These are phyloP conservation scores for Papilio gigon DNA, from an alignment of 2,888 invertebrate species.

Conservation along the genomic window DNA sequence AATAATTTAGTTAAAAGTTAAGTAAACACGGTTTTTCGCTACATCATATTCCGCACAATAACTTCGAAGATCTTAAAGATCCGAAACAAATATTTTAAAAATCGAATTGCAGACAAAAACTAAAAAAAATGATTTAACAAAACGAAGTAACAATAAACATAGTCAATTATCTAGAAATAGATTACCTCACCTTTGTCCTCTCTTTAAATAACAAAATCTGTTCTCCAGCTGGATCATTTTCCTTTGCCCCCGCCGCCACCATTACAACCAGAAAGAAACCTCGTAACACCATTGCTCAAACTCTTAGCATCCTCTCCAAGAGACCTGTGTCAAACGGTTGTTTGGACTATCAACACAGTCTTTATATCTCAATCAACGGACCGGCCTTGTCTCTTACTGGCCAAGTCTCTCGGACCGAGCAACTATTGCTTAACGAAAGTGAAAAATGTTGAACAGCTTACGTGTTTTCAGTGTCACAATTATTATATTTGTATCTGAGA, in stretches of 20 bases:
- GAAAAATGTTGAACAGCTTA: slow-evolving; percentile 43
- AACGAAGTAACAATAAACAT: too few species aligned
- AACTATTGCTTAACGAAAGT: slow-evolving; percentile 43
- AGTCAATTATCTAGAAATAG: too few species aligned
- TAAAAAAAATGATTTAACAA: neutral
- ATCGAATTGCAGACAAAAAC: neutral
- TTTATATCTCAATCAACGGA: slow-evolving; percentile 47
- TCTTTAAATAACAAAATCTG: slow-evolving; percentile 62
- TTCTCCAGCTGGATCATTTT: slow-evolving; percentile 55
- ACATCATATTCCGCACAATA: too few species aligned
- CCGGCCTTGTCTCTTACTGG: slow-evolving; percentile 47
- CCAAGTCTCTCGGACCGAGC: slow-evolving; percentile 41
- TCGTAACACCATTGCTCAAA: slow-evolving; percentile 42
- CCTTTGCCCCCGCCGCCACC: slow-evolving; percentile 45
- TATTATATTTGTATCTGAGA: slow-evolving; percentile 37
- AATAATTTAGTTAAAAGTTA: too few species aligned
- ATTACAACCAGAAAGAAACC: slow-evolving; percentile 43
- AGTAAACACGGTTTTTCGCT: too few species aligned
- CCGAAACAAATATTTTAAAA: too few species aligned
- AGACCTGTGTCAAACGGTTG: slow-evolving; percentile 30
- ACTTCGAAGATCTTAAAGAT: too few species aligned
- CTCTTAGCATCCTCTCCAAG: slow-evolving; percentile 36
- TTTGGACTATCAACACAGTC: slow-evolving; percentile 36
- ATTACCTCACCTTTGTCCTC: slow-evolving; percentile 57
- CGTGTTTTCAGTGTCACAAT: slow-evolving; percentile 41